Evolutionary conservation across 2,113 vertebrate genomes (phyloP).

Genomic region (Lophochroa leadbeateri): DNA sequence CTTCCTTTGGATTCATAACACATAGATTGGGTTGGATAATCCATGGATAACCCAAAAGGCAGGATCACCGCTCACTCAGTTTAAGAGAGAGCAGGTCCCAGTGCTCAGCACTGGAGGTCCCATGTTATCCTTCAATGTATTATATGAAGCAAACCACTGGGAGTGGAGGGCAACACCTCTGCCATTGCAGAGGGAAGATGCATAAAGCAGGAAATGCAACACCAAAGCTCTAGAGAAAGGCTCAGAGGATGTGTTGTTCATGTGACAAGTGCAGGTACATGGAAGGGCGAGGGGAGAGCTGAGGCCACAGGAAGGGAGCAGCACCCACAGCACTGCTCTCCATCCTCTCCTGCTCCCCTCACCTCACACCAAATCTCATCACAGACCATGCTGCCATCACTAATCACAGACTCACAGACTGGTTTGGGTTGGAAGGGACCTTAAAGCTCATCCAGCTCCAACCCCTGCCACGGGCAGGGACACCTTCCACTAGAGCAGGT

Average conservation of each 20-base stretch:
- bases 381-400: fast-evolving
- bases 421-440: background rate
- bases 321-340: background rate
- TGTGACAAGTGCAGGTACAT: fast-evolving
- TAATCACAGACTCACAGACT: background rate
- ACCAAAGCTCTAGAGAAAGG: background rate
- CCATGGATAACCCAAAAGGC: background rate
- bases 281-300: background rate
- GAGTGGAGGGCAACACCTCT: background rate
- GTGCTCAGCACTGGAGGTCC: background rate
- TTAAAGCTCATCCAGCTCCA: background rate
- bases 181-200: background rate
- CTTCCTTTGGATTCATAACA: background rate
- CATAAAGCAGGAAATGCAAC: background rate
- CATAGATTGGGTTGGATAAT: background rate
- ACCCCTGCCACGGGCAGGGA: background rate
- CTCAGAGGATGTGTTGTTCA: background rate
- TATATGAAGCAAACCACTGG: background rate
- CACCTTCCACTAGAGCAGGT: background rate
- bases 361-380: background rate
- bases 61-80: background rate
- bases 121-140: background rate
- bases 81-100: background rate
- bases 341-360: background rate
- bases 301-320: background rate